Evolutionary conservation across 2,888 invertebrate species (phyloP).

Genomic region (Coelopa pilipes): DNA sequence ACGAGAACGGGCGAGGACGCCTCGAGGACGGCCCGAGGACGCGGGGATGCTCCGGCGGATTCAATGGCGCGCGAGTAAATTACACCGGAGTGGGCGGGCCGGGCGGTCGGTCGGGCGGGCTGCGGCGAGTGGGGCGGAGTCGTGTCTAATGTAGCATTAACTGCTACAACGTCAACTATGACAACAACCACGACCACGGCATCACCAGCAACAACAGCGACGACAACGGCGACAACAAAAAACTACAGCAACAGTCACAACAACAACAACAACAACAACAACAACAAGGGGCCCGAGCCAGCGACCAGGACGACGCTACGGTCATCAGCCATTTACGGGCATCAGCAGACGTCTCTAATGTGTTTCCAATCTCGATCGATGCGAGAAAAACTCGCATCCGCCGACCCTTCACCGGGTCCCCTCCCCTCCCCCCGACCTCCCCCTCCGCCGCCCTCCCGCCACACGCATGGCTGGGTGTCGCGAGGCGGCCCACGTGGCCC

Average conservation of each 20-base stretch:
- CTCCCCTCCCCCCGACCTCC: no score
- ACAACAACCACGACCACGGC: not conserved
- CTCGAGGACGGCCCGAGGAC: not conserved
- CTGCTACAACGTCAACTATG: slow-evolving; percentile 18
- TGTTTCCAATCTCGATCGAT: slow-evolving; percentile 27
- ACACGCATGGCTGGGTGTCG: no score
- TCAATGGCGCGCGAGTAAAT: slow-evolving; percentile 63
- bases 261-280: no score
- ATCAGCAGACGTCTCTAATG: slow-evolving; percentile 23
- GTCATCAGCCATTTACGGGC: slow-evolving; percentile 30
- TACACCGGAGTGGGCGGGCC: slow-evolving; percentile 41
- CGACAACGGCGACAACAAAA: no score
- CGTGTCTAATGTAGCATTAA: slow-evolving; percentile 41
- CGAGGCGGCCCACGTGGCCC: no score
- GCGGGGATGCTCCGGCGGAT: slow-evolving; percentile 43
- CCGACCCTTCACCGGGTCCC: no score
- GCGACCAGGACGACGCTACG: slow-evolving; percentile 3
- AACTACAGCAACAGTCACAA: no score
- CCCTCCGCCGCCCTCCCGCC: no score
- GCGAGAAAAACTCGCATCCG: not conserved
- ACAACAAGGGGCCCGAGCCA: no score
- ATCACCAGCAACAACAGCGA: no score
- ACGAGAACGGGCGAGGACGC: not conserved
- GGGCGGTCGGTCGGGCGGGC: not conserved
- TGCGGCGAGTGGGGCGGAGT: slow-evolving; percentile 6